Evolutionary conservation across 2,888 invertebrate genomes (phyloP).

Genomic region (Actias luna): DNA sequence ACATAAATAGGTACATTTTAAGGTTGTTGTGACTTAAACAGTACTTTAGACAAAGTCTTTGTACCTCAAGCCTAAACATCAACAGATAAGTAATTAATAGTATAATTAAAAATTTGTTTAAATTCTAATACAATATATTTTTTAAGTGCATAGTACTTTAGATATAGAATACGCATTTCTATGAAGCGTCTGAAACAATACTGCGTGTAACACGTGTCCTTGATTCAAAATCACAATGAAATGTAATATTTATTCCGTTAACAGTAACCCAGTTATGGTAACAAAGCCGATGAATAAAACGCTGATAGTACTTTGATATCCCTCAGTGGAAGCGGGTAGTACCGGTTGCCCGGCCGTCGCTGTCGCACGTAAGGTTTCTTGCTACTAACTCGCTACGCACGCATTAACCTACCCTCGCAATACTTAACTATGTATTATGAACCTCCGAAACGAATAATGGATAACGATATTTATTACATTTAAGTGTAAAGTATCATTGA

Average conservation of each 20-base stretch:
- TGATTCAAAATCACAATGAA: constrained; percentile 62
- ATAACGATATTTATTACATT: neutral
- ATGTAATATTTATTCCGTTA: constrained; percentile 66
- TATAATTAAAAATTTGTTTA: neutral
- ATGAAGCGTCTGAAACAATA: constrained; percentile 49
- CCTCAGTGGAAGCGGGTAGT: constrained; percentile 57
- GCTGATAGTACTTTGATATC: constrained; percentile 62
- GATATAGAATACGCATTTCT: neutral
- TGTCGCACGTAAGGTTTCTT: constrained; percentile 72
- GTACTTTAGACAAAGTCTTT: neutral
- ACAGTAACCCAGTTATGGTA: constrained; percentile 77
- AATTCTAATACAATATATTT: neutral
- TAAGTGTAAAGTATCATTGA: neutral
- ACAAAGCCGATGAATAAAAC: constrained; percentile 64
- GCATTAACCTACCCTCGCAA: constrained; percentile 36
- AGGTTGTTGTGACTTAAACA: neutral
- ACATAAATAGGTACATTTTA: no score
- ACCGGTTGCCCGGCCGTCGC: constrained; percentile 66
- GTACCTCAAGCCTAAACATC: neutral
- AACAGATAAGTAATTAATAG: neutral
- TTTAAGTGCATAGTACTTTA: neutral
- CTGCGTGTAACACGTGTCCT: constrained; percentile 66
- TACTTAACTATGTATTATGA: constrained; percentile 13
- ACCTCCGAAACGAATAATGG: neutral
- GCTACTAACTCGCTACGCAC: constrained; percentile 63